Evolutionary conservation across 2,888 invertebrate genomes (phyloP), one percentile per base, ranked within the genome.

Genomic region (Coremacera marginata): DNA sequence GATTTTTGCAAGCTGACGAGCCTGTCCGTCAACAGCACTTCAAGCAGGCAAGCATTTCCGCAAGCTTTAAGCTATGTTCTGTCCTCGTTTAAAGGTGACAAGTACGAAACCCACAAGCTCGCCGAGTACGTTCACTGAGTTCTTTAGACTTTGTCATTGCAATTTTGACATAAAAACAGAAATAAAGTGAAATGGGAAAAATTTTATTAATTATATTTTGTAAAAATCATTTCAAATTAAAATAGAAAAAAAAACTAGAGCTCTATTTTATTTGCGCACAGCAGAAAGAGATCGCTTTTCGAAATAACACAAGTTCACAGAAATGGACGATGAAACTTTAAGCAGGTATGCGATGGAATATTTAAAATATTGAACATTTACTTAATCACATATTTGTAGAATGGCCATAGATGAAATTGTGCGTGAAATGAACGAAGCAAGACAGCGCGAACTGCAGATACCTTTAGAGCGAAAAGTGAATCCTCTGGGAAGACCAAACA

Each of bases 401-500:
- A 80, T 82, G 80, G 87, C 87, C 4, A 84, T 87, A 68, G 84
- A 82, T 8, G 87, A 87, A 78, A 81, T 87, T 0, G 82, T 87
- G 79, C 81, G 80, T 1, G 86, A 83, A n/a, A 80, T 86, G 74
- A 37, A 70, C 8, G 78, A 80, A 19, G 74, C 52, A 7, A 76
- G 77, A 31, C 44, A 70, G 34, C 63, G 22, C 22, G 77, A 52
- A 22, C 25, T 11, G 16, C n/a, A 14, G 14, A 9, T 27, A 16
- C 79, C 77, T 3, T 75, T 67, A 5, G 87, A 87, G 51, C 83
- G 87, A 14, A 87, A 87, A 79, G 82, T 84, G 37, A 87, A 87
- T 82, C 87, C 87, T 0, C 70, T 87, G 31, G 84, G 85, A 1
- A 86, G 80, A 75, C 82, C 88, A 25, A 88, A 88, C 68, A 88